Evolutionary conservation across 2,888 invertebrate genomes (phyloP).

Genomic region (Plagodis pulveraria): DNA sequence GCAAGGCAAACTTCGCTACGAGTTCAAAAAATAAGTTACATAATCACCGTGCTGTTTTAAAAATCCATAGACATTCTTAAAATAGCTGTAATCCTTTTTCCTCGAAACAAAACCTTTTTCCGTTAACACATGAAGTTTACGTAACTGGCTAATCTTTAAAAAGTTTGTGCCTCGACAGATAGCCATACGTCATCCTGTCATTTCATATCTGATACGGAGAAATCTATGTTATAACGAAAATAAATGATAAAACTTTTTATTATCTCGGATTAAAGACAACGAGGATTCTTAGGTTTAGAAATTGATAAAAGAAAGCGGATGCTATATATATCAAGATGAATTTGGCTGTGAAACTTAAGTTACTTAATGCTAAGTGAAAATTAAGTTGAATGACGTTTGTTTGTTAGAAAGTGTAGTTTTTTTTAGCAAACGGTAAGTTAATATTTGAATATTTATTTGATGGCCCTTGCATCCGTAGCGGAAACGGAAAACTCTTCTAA

Average conservation of each 20-base stretch:
- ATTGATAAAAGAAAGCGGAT: neutral
- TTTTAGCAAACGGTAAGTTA: slow-evolving; percentile 13
- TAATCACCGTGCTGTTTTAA: no score
- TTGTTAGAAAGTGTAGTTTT: slow-evolving; percentile 7
- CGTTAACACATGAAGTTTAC: slow-evolving; percentile 1
- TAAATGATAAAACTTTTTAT: neutral
- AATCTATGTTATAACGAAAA: slow-evolving; percentile 9
- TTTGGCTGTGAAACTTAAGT: slow-evolving; percentile 19
- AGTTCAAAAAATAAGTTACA: no score
- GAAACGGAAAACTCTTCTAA: no score
- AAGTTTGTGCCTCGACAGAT: slow-evolving; percentile 3
- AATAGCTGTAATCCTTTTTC: neutral
- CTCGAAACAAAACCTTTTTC: neutral
- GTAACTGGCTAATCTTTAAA: slow-evolving; percentile 16
- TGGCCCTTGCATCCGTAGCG: no score
- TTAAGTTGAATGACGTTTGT: slow-evolving; percentile 12
- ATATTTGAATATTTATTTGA: neutral
- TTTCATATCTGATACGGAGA: slow-evolving; percentile 16
- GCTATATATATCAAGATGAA: slow-evolving; percentile 10
- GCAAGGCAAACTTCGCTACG: no score
- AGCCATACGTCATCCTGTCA: slow-evolving; percentile 20
- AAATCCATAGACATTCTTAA: no score
- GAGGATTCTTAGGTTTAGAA: no score
- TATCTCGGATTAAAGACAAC: no score
- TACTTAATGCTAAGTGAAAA: slow-evolving; percentile 3